Evolutionary conservation across 2,113 vertebrate species (phyloP).

Genomic region (Oreochromis aureus): DNA sequence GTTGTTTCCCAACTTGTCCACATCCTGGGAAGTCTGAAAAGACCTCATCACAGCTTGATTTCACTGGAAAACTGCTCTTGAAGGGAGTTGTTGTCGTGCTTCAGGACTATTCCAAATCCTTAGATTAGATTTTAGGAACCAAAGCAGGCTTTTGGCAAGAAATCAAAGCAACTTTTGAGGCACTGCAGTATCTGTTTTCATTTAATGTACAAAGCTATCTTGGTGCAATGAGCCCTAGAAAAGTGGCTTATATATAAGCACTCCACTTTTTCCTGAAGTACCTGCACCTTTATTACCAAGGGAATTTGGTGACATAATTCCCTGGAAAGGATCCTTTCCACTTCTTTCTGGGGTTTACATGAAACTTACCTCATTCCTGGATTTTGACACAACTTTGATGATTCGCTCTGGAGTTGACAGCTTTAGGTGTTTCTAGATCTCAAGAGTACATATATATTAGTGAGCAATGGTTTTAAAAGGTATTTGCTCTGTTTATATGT

Average conservation of each 20-base stretch:
- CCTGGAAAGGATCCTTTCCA: not conserved
- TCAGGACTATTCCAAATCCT: constrained; percentile 37
- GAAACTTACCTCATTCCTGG: constrained; percentile 10
- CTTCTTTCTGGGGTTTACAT: not conserved
- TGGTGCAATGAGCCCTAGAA: constrained; percentile 34
- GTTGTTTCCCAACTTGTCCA: not conserved
- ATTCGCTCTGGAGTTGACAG: constrained; percentile 1
- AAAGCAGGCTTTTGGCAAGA: constrained; percentile 37
- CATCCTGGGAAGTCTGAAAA: not conserved
- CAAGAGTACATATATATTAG: not conserved
- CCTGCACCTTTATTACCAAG: constrained; percentile 7
- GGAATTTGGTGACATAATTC: constrained; percentile 14
- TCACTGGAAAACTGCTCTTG: constrained; percentile 21
- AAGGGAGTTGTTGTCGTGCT: constrained; percentile 30
- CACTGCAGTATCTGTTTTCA: constrained; percentile 60
- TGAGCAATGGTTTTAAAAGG: constrained; percentile 15
- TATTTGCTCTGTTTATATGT: constrained; percentile 45
- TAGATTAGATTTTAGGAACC: constrained; percentile 53
- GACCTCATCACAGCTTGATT: constrained; percentile 1
- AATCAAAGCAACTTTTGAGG: constrained; percentile 53
- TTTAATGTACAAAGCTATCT: constrained; percentile 55
- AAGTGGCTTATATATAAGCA: constrained; percentile 31
- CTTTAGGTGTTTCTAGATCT: constrained; percentile 21
- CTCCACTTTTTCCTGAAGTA: constrained; percentile 23
- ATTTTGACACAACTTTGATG: constrained; percentile 27